A percentile compares a stretch with the other conserved stretches of the same genome.
Evolutionary conservation across 92 coral and sea anemone species (phyloP).

Genomic region (Meandrina meandrites): DNA sequence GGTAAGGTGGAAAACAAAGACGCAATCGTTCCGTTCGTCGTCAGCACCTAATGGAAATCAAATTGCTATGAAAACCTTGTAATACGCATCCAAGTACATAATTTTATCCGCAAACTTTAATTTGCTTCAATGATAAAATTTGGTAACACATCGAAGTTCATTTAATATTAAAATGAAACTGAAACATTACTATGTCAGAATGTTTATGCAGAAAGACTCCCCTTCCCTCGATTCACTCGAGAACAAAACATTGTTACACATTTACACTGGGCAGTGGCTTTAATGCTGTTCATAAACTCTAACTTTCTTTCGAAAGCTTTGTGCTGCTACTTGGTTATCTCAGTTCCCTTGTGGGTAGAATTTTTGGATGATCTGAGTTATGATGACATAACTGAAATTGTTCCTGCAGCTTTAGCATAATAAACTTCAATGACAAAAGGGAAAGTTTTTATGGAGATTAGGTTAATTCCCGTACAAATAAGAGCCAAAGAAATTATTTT

Average conservation of each 20-base stretch:
- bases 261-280: too few species aligned
- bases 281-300: too few species aligned
- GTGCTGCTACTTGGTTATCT: not conserved
- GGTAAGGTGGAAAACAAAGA: constrained; percentile 10
- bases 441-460: not conserved
- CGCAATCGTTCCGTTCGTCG: not conserved
- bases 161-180: too few species aligned
- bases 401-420: not conserved
- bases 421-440: not conserved
- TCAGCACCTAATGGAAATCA: not conserved
- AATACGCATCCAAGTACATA: not conserved
- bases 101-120: not conserved
- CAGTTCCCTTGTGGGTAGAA: not conserved
- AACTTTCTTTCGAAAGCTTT: too few species aligned
- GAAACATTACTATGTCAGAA: too few species aligned
- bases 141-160: too few species aligned
- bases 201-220: too few species aligned
- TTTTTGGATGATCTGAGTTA: not conserved
- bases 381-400: not conserved
- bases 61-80: not conserved
- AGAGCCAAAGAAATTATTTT: not conserved
- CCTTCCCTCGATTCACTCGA: too few species aligned
- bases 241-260: too few species aligned
- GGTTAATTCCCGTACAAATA: not conserved
- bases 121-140: not conserved